Evolutionary conservation across 2,797 vertebrate genomes (phyloP).

Genomic region (Chloroceryle inda): DNA sequence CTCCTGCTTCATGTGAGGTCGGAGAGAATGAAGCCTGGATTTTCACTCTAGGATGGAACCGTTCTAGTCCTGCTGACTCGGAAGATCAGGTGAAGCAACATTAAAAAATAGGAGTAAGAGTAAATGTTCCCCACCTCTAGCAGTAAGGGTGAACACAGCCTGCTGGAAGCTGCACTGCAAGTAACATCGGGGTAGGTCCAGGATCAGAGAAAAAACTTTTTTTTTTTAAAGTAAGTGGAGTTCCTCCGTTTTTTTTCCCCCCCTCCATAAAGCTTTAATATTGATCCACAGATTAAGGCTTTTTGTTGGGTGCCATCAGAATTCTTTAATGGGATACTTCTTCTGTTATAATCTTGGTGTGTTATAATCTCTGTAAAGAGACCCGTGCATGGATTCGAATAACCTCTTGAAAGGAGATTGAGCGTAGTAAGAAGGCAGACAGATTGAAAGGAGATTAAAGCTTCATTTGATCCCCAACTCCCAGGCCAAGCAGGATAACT

Average conservation of each 20-base stretch:
- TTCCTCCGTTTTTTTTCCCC: neutral
- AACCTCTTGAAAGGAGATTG: conserved; percentile 46
- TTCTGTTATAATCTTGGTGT: neutral
- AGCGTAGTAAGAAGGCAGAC: conserved; percentile 71
- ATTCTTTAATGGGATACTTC: neutral
- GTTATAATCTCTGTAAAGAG: conserved; percentile 11
- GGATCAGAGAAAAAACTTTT: neutral
- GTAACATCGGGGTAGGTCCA: neutral
- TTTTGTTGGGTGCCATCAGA: neutral
- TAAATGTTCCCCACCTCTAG: neutral
- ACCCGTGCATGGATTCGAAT: neutral
- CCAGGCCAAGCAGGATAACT: conserved; percentile 64
- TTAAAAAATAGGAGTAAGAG: neutral
- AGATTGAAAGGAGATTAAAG: conserved; percentile 80
- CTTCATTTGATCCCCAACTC: conserved; percentile 62
- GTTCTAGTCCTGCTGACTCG: neutral
- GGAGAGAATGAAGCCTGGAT: neutral
- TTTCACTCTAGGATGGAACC: neutral
- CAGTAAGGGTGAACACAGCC: neutral
- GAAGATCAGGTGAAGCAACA: neutral
- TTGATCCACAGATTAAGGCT: neutral
- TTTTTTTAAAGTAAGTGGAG: neutral
- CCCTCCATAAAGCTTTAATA: neutral
- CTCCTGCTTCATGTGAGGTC: neutral
- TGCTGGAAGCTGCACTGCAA: neutral